A percentile compares a stretch with the other conserved stretches of the same genome.
Evolutionary conservation across 2,888 invertebrate genomes (phyloP).

Genomic region (Scaptomyza flava): DNA sequence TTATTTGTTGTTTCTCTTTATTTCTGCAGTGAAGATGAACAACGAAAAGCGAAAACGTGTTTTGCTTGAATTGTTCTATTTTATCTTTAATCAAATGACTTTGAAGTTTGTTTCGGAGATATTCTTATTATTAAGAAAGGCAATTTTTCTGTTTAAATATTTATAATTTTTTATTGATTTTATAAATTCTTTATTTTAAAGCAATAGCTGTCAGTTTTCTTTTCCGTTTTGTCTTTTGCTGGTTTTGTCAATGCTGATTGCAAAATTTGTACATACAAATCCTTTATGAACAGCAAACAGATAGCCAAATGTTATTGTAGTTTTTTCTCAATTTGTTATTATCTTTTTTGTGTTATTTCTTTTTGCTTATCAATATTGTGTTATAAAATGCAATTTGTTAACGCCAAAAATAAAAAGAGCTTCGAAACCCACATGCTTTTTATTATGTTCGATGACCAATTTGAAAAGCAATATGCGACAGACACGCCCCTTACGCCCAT

Average conservation of each 20-base stretch:
- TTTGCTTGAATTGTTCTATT: too few relatives aligned
- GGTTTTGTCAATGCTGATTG: conserved; percentile 17
- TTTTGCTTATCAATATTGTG: conserved; percentile 63
- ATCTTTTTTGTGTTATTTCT: not conserved
- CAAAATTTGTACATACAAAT: conserved; percentile 35
- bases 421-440: conserved; percentile 56
- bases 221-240: not conserved
- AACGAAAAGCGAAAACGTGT: conserved; percentile 21
- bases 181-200: not conserved
- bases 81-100: too few relatives aligned
- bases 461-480: conserved; percentile 72
- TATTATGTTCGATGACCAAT: conserved; percentile 74
- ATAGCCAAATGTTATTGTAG: conserved; percentile 51
- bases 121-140: too few relatives aligned
- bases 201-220: not conserved
- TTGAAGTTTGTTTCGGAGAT: not conserved
- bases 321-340: conserved; percentile 8
- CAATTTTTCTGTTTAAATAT: too few relatives aligned
- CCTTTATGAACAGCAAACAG: conserved; percentile 32
- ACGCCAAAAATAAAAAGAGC: conserved; percentile 68
- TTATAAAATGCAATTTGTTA: conserved; percentile 78
- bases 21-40: conserved; percentile 7
- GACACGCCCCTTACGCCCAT: conserved; percentile 9
- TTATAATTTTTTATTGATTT: not conserved
- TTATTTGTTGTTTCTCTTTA: not conserved